These are phyloP conservation scores for Globia sparganii DNA, from an alignment of 2,888 invertebrate species.

Conservation along the genomic window DNA sequence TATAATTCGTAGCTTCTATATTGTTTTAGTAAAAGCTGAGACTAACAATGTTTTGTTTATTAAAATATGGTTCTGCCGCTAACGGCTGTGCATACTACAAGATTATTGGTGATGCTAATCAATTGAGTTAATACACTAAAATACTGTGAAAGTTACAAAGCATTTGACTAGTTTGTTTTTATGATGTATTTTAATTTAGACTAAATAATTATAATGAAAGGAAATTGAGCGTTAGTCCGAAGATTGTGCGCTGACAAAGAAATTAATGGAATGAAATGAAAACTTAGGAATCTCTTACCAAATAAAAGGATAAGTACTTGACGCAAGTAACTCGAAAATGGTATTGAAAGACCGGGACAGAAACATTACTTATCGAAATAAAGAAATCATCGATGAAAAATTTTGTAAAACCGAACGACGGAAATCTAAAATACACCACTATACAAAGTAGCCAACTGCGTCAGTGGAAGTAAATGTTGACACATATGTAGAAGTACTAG, in stretches of 20 bases:
- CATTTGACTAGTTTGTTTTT: conserved; percentile 53
- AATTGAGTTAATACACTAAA: conserved; percentile 46
- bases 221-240: conserved; percentile 33
- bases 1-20: conserved; percentile 29
- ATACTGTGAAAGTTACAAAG: conserved; percentile 46
- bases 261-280: conserved; percentile 43
- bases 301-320: conserved; percentile 8
- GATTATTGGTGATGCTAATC: conserved; percentile 61
- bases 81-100: conserved; percentile 51
- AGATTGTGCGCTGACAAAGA: conserved; percentile 39
- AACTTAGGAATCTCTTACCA: conserved; percentile 42
- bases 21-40: conserved; percentile 52
- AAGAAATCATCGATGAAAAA: neutral
- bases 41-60: conserved; percentile 21
- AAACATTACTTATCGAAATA: neutral
- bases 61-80: conserved; percentile 31
- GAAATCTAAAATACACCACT: conserved; percentile 1
- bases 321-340: neutral
- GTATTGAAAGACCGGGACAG: neutral
- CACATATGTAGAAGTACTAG: neutral
- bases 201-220: conserved; percentile 36
- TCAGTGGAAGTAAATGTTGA: neutral
- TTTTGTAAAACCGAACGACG: neutral
- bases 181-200: conserved; percentile 55
- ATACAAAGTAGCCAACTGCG: conserved; percentile 4